Conservation (phyloP, 2,113 vertebrate species). For the Mustela lutreola region DNA sequence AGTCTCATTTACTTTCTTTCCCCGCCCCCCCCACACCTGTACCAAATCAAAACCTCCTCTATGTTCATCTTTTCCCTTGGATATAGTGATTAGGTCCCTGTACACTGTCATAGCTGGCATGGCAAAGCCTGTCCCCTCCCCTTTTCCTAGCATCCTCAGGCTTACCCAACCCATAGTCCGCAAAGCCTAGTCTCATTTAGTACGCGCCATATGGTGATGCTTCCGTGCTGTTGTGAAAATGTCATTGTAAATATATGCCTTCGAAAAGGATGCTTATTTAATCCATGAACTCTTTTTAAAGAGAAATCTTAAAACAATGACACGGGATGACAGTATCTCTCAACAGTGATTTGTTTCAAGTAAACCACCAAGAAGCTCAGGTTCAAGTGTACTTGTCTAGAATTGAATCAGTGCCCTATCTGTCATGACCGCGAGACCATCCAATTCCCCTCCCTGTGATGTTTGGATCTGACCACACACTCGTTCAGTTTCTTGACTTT, state of each 20-base stretch:
- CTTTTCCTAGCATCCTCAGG: no score
- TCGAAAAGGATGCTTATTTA: slow-evolving; percentile 52
- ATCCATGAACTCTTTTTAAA: slow-evolving; percentile 7
- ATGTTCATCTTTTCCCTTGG: not conserved
- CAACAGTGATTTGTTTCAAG: slow-evolving; percentile 35
- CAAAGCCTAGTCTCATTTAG: slow-evolving; percentile 32
- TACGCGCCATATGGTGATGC: slow-evolving; percentile 20
- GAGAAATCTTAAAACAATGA: not conserved
- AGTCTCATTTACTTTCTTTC: slow-evolving; percentile 1
- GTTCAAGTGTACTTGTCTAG: not conserved
- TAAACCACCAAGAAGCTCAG: not conserved
- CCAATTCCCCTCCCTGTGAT: not conserved
- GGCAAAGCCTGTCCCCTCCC: not conserved
- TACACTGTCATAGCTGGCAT: not conserved
- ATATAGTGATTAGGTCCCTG: not conserved
- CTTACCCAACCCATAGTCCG: not conserved
- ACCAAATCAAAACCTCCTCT: not conserved
- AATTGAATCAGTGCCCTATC: not conserved
- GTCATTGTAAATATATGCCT: slow-evolving; percentile 67
- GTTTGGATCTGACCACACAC: not conserved
- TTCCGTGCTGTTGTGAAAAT: slow-evolving; percentile 51
- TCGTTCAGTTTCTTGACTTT: slow-evolving; percentile 29
- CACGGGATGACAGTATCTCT: not conserved
- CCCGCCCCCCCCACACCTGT: not conserved
- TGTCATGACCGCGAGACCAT: not conserved